Evolutionary conservation across 2,797 vertebrate genomes (phyloP), one percentile per base, ranked within the genome.

Genomic region (Loriculus beryllinus): DNA sequence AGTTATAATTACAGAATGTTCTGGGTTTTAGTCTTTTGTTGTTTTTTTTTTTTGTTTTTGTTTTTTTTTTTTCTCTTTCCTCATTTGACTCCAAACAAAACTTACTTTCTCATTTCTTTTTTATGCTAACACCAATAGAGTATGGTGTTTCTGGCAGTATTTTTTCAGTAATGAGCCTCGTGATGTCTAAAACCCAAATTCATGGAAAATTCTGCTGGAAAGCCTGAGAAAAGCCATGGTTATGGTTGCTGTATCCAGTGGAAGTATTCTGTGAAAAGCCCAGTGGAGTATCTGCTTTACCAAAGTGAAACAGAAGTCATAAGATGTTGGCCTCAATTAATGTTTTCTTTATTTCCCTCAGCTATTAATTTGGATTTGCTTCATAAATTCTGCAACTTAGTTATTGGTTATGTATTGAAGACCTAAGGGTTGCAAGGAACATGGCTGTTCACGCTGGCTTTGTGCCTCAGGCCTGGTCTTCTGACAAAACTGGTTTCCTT

Each of bases 1-100:
- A 35, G 43, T 82, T 95, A 79, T 4, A 57, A 82, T 87, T 91
- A 91, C 86, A 83, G 68, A 92, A 85, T 81, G 88, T 93, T 91
- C 79, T 92, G 60, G 18, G 7, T 43, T 92, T 77, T 14, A 54
- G 39, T 39, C 37, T 84, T 69, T 59, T 20, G 17, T n/a, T n/a
- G n/a, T n/a, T n/a, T n/a, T n/a, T n/a, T n/a, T n/a, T n/a, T n/a
- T n/a, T n/a, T n/a, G n/a, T n/a, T n/a, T n/a, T n/a, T n/a, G 7
- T 35, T 3, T 9, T 64, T 21, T 43, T 21, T 0, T 28, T 43
- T 18, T 3, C 21, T 9, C 45, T 75, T 80, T 16, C 40, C 68
- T 76, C 31, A 26, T 82, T 49, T 77, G 71, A 85, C 80, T 95
- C 60, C 63, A 94, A 86, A 42, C 64, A 94, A 72, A 90, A 81